A percentile compares a stretch with the other conserved stretches of the same genome.
phyloP scores from a whole-genome alignment of 2,888 invertebrate species.

The Hipparchia sbordonii region DNA sequence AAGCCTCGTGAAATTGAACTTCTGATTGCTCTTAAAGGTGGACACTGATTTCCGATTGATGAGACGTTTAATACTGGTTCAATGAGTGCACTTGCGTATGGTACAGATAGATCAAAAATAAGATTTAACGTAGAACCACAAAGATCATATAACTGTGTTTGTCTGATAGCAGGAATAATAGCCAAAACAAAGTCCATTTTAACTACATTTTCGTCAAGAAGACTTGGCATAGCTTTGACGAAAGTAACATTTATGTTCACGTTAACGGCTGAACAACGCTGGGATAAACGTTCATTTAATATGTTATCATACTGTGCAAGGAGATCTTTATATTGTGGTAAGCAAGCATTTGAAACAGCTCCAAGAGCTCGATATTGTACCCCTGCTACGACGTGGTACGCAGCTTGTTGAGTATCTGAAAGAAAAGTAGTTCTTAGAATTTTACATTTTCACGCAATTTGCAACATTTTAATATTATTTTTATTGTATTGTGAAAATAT shows the following conservation, averaged over 20 bases:
- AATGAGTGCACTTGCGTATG: slow-evolving; percentile 94
- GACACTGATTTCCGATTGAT: slow-evolving; percentile 95
- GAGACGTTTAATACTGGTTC: slow-evolving; percentile 94
- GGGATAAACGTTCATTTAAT: slow-evolving; percentile 91
- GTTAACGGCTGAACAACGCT: slow-evolving; percentile 96
- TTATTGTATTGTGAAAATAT: background rate
- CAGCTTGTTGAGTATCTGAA: slow-evolving; percentile 95
- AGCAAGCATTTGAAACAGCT: slow-evolving; percentile 92
- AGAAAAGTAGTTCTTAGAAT: slow-evolving; percentile 38
- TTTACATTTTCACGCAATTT: background rate
- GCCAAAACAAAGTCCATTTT: slow-evolving; percentile 95
- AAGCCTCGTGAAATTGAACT: slow-evolving; percentile 94
- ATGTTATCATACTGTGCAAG: slow-evolving; percentile 90
- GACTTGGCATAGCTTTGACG: slow-evolving; percentile 89
- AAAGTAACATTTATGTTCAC: slow-evolving; percentile 97
- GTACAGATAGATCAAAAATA: slow-evolving; percentile 96
- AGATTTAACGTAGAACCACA: slow-evolving; percentile 96
- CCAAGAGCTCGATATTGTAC: slow-evolving; percentile 95
- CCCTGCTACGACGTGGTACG: slow-evolving; percentile 94
- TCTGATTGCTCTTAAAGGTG: slow-evolving; percentile 92
- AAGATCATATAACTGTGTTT: slow-evolving; percentile 96
- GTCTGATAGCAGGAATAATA: slow-evolving; percentile 93
- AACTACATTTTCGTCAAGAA: slow-evolving; percentile 93
- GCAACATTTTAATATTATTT: background rate
- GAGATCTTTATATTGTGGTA: slow-evolving; percentile 92